Evolutionary conservation across 2,888 invertebrate species (phyloP).

Genomic region (Miltochrista miniata): DNA sequence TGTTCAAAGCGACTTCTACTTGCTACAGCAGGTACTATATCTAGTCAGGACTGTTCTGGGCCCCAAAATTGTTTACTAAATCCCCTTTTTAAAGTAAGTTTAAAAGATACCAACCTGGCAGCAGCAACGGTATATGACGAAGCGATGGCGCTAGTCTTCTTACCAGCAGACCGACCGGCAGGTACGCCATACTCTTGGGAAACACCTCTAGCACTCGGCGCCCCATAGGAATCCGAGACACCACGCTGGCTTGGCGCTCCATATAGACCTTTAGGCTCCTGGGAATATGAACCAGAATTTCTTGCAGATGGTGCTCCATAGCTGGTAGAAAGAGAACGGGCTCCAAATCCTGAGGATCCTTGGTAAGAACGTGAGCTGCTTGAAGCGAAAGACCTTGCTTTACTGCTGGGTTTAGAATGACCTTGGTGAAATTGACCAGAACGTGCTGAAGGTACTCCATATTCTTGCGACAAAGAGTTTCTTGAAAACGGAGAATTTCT

Average conservation of each 20-base stretch:
- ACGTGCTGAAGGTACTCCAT: conserved; percentile 49
- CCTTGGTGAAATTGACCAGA: conserved; percentile 38
- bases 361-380: conserved; percentile 21
- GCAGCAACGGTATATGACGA: conserved; percentile 57
- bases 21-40: too few species aligned
- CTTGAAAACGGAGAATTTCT: conserved; percentile 34
- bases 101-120: conserved; percentile 38
- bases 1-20: too few species aligned
- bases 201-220: conserved; percentile 56
- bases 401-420: conserved; percentile 53
- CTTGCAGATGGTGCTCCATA: conserved; percentile 24
- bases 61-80: too few species aligned
- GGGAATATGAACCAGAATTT: conserved; percentile 26
- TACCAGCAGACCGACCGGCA: conserved; percentile 43
- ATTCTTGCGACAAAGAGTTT: conserved; percentile 47
- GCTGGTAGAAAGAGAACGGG: conserved; percentile 23
- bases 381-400: conserved; percentile 41
- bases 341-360: conserved; percentile 42
- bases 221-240: conserved; percentile 59
- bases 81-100: too few species aligned
- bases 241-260: conserved; percentile 53
- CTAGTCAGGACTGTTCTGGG: too few species aligned
- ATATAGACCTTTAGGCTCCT: conserved; percentile 20
- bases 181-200: conserved; percentile 80
- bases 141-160: conserved; percentile 61